Percentiles rank a stretch among this genome's conserved stretches.
Evolutionary conservation across 2,888 invertebrate species (phyloP).

Genomic region (Cantharis rustica): DNA sequence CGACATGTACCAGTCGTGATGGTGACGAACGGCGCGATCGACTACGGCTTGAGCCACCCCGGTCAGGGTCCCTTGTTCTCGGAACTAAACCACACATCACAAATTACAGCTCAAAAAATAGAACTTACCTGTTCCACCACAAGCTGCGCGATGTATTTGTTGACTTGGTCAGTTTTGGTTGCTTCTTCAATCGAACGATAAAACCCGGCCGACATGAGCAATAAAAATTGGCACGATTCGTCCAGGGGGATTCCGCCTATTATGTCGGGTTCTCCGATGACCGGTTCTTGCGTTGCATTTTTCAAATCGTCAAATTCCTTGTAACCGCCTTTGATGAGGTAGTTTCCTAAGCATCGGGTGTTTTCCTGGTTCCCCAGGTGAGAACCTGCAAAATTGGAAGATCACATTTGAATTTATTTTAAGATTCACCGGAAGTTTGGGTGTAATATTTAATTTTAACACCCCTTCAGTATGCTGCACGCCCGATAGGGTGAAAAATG

Average conservation of each 20-base stretch:
- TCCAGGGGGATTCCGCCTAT: conserved; percentile 80
- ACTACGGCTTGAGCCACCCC: conserved; percentile 86
- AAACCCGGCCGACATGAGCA: conserved; percentile 84
- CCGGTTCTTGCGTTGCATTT: conserved; percentile 74
- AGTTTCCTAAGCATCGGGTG: conserved; percentile 87
- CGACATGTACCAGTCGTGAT: conserved; percentile 76
- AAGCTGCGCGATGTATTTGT: conserved; percentile 78
- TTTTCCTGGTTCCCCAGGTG: conserved; percentile 79
- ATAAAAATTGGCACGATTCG: conserved; percentile 78
- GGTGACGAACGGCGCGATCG: conserved; percentile 81
- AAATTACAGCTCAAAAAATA: conserved; percentile 1
- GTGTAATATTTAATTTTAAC: no score
- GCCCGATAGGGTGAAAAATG: no score
- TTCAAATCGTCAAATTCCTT: conserved; percentile 79
- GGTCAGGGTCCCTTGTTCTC: conserved; percentile 76
- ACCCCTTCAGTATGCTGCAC: no score
- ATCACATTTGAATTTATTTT: no score
- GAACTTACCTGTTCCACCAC: conserved; percentile 72
- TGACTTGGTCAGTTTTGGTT: conserved; percentile 76
- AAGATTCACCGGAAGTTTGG: no score
- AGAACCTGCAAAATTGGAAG: conserved; percentile 58
- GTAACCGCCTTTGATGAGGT: conserved; percentile 83
- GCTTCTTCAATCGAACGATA: conserved; percentile 84
- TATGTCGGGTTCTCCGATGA: conserved; percentile 83
- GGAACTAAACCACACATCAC: conserved; percentile 60